These are phyloP conservation scores for Rotaria magnacalcarata DNA, from an alignment of 2,888 invertebrate genomes.

Conservation along the genomic window DNA sequence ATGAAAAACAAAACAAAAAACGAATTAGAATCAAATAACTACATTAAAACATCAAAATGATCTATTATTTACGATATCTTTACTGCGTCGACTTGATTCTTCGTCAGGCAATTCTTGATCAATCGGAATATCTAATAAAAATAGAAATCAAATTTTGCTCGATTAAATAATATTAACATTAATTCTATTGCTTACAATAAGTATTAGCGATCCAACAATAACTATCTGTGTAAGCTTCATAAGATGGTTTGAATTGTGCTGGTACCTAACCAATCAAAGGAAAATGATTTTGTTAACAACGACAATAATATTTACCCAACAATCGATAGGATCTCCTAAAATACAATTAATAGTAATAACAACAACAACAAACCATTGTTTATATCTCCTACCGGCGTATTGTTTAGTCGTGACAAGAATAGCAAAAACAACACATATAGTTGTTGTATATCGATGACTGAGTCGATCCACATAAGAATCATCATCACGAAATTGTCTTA, in stretches of 20 bases:
- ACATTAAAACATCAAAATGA: neutral
- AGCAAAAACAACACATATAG: slow-evolving; percentile 41
- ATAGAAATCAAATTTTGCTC: neutral
- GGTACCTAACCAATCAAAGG: slow-evolving; percentile 20
- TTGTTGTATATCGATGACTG: slow-evolving; percentile 43
- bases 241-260: slow-evolving; percentile 43
- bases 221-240: slow-evolving; percentile 42
- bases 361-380: neutral
- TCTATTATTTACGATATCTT: slow-evolving; percentile 8
- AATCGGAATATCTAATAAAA: slow-evolving; percentile 37
- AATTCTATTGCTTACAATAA: neutral
- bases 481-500: slow-evolving; percentile 43
- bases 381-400: slow-evolving; percentile 38
- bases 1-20: neutral
- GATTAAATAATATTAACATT: no score
- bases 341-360: neutral
- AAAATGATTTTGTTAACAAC: neutral
- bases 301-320: slow-evolving; percentile 10
- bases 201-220: slow-evolving; percentile 46
- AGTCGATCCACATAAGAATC: slow-evolving; percentile 45
- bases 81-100: slow-evolving; percentile 27
- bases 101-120: slow-evolving; percentile 42
- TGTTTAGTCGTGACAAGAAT: slow-evolving; percentile 44
- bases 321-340: slow-evolving; percentile 25
- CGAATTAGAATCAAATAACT: neutral